A percentile compares a stretch with the other conserved stretches of the same genome.
These are phyloP conservation scores for Altica lythri DNA, from an alignment of 2,888 invertebrate species.

Conservation along the genomic window DNA sequence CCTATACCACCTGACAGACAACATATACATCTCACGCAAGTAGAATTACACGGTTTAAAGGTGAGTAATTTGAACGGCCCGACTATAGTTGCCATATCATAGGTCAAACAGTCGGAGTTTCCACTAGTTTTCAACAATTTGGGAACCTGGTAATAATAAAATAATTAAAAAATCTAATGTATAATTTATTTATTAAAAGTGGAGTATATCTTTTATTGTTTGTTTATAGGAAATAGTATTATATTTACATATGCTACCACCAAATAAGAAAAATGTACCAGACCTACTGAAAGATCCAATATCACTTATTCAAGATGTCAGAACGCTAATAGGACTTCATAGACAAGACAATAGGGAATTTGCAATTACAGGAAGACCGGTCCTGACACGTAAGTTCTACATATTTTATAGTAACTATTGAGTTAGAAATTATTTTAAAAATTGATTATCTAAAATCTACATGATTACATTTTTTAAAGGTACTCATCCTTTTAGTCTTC, in stretches of 20 bases:
- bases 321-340: slow-evolving; percentile 86
- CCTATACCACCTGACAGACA: slow-evolving; percentile 58
- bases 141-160: too few relatives aligned
- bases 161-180: too few relatives aligned
- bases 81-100: too few relatives aligned
- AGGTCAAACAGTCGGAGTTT: too few relatives aligned
- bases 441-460: too few relatives aligned
- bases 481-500: too few relatives aligned
- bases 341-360: slow-evolving; percentile 81
- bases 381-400: slow-evolving; percentile 61
- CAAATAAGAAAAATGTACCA: slow-evolving; percentile 89
- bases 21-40: slow-evolving; percentile 79
- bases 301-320: slow-evolving; percentile 84
- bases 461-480: too few relatives aligned
- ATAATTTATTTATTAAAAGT: too few relatives aligned
- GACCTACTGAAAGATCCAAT: slow-evolving; percentile 88
- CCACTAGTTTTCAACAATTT: too few relatives aligned
- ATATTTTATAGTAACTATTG: too few relatives aligned
- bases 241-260: slow-evolving; percentile 87
- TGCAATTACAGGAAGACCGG: slow-evolving; percentile 82
- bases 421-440: too few relatives aligned
- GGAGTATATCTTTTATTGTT: background rate
- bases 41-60: slow-evolving; percentile 79
- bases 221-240: slow-evolving; percentile 76
- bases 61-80: slow-evolving; percentile 53